These are phyloP conservation scores for Hyposoter dolosus DNA, from an alignment of 2,888 invertebrate genomes.

Conservation along the genomic window DNA sequence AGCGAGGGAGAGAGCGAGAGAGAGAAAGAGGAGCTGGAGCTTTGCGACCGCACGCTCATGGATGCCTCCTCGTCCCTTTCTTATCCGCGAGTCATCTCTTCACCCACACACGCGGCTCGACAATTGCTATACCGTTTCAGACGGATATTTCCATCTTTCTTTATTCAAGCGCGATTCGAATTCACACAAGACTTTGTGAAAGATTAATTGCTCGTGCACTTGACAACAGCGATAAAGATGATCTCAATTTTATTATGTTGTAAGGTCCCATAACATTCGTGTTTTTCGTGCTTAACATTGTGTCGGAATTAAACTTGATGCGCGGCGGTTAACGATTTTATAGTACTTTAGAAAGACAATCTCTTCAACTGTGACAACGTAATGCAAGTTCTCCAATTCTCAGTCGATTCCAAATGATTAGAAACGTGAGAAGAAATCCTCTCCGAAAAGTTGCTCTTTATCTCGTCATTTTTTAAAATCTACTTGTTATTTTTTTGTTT, in stretches of 20 bases:
- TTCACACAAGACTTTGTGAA: constrained; percentile 5
- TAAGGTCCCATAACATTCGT: constrained; percentile 1
- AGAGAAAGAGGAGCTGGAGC: constrained; percentile 65
- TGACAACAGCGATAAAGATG: constrained; percentile 34
- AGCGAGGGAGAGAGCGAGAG: constrained; percentile 22
- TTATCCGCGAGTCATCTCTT: constrained; percentile 71
- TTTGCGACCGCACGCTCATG: constrained; percentile 63
- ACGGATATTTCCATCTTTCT: constrained; percentile 22
- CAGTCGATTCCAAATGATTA: constrained; percentile 15
- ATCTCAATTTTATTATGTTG: constrained; percentile 23
- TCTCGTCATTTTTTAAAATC: constrained; percentile 63
- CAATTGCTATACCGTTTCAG: constrained; percentile 58
- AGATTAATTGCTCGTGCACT: constrained; percentile 29
- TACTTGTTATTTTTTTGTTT: neutral
- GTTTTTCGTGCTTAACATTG: constrained; percentile 6
- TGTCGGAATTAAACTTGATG: neutral
- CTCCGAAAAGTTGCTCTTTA: constrained; percentile 65
- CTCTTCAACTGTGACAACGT: no score
- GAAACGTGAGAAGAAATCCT: constrained; percentile 53
- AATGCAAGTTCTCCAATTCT: neutral
- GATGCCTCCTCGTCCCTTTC: constrained; percentile 69
- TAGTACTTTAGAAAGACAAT: no score
- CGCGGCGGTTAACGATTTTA: neutral
- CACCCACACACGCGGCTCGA: constrained; percentile 63
- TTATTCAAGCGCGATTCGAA: constrained; percentile 32